Conservation (phyloP, 2,113 vertebrate species). For the Mystacornis crossleyi region DNA sequence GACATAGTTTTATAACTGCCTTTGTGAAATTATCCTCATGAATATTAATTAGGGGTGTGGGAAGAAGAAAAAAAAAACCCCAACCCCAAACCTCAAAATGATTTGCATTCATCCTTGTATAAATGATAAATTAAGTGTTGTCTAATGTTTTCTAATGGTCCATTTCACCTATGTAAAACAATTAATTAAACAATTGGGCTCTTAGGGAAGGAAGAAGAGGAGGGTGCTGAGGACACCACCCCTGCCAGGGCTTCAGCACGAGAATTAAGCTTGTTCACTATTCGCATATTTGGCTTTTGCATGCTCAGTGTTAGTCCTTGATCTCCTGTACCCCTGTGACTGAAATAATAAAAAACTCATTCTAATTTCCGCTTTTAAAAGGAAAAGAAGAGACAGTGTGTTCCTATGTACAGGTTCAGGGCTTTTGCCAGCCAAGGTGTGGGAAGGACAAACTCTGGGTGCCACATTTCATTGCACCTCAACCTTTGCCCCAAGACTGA, state of each 20-base stretch:
- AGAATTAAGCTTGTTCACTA: not conserved
- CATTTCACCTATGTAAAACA: conserved; percentile 48
- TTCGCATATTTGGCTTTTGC: not conserved
- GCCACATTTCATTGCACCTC: not conserved
- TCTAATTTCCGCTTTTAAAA: not conserved
- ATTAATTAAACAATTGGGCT: conserved; percentile 32
- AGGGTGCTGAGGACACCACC: not conserved
- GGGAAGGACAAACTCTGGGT: not conserved
- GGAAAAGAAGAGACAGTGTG: fast-evolving
- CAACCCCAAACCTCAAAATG: conserved; percentile 47
- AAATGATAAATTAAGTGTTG: conserved; percentile 66
- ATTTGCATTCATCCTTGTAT: conserved; percentile 61
- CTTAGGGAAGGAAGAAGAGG: not conserved
- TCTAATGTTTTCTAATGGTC: conserved; percentile 50
- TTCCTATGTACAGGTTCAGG: fast-evolving
- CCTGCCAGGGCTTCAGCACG: not conserved
- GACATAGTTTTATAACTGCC: conserved; percentile 69
- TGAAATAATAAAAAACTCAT: not conserved
- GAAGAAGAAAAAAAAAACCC: not conserved
- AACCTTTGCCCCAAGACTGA: not conserved
- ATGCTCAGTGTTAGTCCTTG: fast-evolving
- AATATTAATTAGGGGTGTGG: conserved; percentile 78
- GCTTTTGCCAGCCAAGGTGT: not conserved
- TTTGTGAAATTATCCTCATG: conserved; percentile 79
- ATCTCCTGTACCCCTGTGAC: not conserved